Conservation (phyloP, 92 coral and sea anemone genomes). For the Metridium senile region DNA sequence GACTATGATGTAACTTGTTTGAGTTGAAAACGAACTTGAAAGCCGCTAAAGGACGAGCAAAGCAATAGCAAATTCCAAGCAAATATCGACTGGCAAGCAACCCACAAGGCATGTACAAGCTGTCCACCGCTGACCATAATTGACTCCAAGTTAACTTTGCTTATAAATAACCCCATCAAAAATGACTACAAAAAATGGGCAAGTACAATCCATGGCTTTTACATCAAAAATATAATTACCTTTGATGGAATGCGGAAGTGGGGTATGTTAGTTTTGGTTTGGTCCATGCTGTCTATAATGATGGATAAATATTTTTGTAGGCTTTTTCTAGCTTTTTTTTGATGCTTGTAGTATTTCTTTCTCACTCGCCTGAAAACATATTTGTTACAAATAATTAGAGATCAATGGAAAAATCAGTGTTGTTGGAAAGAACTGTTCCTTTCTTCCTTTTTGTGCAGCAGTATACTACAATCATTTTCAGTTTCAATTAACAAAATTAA, state of each 20-base stretch:
- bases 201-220: neutral
- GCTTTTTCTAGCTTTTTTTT: conserved; percentile 21
- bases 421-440: no score
- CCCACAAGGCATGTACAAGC: no score
- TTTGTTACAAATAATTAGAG: neutral
- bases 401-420: no score
- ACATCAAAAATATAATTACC: no score
- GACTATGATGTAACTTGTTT: neutral
- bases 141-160: no score
- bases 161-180: neutral
- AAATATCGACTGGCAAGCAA: no score
- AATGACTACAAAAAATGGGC: neutral
- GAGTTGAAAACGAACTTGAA: no score
- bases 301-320: conserved; percentile 20
- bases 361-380: conserved; percentile 14
- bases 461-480: neutral
- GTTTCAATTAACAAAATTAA: neutral
- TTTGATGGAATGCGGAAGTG: conserved; percentile 35
- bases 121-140: no score
- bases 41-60: no score
- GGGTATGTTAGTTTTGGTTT: conserved; percentile 26
- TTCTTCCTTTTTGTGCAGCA: neutral
- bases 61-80: no score
- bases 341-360: conserved; percentile 25
- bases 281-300: conserved; percentile 37